These are phyloP conservation scores for Solenodon paradoxus DNA, from an alignment of 2,113 vertebrate genomes.

Conservation along the genomic window DNA sequence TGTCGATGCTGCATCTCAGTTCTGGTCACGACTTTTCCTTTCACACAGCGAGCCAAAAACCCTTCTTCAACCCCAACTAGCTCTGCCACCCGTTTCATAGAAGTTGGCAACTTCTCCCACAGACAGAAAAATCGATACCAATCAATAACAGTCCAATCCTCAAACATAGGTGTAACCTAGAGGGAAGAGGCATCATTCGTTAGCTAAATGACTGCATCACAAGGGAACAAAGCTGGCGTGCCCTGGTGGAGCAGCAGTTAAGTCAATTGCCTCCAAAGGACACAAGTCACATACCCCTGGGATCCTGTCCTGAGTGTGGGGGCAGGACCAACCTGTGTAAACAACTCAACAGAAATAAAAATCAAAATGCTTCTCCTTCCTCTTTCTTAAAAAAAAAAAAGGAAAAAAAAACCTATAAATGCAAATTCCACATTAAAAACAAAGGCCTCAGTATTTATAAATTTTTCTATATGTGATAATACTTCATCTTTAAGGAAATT, in stretches of 20 bases:
- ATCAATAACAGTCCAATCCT: constrained; percentile 96
- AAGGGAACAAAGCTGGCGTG: too few relatives aligned
- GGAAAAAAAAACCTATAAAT: too few relatives aligned
- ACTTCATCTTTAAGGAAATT: neutral
- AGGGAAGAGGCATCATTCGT: constrained; percentile 2
- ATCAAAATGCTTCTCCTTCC: too few relatives aligned
- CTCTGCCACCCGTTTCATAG: constrained; percentile 97
- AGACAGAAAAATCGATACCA: constrained; percentile 98
- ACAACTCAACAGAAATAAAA: too few relatives aligned
- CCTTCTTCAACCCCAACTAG: constrained; percentile 96
- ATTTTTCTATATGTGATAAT: neutral
- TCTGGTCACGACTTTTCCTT: constrained; percentile 90
- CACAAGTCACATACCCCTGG: too few relatives aligned
- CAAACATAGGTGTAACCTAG: constrained; percentile 95
- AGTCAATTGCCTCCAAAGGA: too few relatives aligned
- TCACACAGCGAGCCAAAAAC: constrained; percentile 94
- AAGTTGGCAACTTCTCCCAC: constrained; percentile 94
- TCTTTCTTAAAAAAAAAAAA: too few relatives aligned
- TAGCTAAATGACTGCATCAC: neutral
- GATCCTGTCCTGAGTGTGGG: too few relatives aligned
- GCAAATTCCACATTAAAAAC: constrained; percentile 12
- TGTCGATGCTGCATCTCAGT: constrained; percentile 95
- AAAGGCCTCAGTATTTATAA: neutral
- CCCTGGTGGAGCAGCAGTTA: too few relatives aligned
- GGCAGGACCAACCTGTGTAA: too few relatives aligned